Conservation (phyloP, 1,140 invertebrate species). For the Rhynchophorus ferrugineus region DNA sequence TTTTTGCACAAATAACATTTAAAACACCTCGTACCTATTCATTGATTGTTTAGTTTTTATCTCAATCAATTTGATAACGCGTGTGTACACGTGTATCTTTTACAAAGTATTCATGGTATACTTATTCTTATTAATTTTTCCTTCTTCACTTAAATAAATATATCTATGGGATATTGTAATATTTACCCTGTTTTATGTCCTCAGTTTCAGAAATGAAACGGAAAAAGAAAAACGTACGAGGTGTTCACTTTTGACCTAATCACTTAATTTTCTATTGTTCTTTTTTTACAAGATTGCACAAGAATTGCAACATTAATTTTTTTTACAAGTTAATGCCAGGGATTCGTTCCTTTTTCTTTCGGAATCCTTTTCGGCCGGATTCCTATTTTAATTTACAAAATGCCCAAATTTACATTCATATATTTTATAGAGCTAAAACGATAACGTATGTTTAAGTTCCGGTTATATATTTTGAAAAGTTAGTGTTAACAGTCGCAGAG, state of each 20-base stretch:
- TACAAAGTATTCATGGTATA: slow-evolving; percentile 25
- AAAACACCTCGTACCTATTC: slow-evolving; percentile 35
- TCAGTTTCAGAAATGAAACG: slow-evolving; percentile 13
- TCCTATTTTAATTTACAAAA: slow-evolving; percentile 22
- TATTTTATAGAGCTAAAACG: not conserved
- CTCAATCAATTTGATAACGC: not conserved
- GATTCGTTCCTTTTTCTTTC: slow-evolving; percentile 37
- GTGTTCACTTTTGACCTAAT: slow-evolving; percentile 26
- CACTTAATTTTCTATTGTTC: slow-evolving; percentile 29
- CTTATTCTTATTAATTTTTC: slow-evolving; percentile 25
- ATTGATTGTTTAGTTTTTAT: slow-evolving; percentile 10
- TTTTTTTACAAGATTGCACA: slow-evolving; percentile 37
- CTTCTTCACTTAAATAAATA: slow-evolving; percentile 27
- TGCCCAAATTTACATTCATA: slow-evolving; percentile 25
- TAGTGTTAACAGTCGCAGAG: no score
- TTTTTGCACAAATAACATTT: slow-evolving; percentile 21
- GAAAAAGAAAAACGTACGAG: slow-evolving; percentile 32
- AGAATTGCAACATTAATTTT: slow-evolving; percentile 36
- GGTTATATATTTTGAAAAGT: no score
- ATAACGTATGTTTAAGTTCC: not conserved
- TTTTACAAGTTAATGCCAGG: slow-evolving; percentile 40
- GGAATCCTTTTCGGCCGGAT: slow-evolving; percentile 27
- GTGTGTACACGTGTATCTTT: no score
- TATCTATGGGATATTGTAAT: slow-evolving; percentile 33
- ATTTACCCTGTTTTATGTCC: slow-evolving; percentile 35